phyloP scores from a whole-genome alignment of 2,113 vertebrate genomes.

The Syngnathus scovelli region DNA sequence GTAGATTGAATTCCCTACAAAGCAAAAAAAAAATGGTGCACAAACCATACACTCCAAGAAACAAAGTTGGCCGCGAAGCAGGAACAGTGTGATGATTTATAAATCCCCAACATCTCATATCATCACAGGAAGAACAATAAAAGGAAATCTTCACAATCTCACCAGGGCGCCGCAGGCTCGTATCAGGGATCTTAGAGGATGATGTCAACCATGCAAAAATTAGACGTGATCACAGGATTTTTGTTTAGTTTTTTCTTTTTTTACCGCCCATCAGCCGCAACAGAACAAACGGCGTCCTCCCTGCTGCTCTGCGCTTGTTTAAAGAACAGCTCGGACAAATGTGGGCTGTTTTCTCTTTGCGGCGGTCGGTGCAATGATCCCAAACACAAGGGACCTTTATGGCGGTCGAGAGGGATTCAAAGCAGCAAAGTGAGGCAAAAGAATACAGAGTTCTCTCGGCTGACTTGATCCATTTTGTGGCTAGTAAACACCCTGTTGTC shows the following conservation, averaged over 20 bases:
- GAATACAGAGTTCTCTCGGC: slow-evolving; percentile 50
- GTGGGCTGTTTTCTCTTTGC: slow-evolving; percentile 58
- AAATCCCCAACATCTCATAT: slow-evolving; percentile 27
- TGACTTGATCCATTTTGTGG: slow-evolving; percentile 45
- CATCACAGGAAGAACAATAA: slow-evolving; percentile 28
- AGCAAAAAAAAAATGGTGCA: slow-evolving; percentile 22
- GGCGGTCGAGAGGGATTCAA: slow-evolving; percentile 48
- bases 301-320: slow-evolving; percentile 38
- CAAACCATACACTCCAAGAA: slow-evolving; percentile 15
- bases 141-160: slow-evolving; percentile 31
- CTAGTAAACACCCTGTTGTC: slow-evolving; percentile 38
- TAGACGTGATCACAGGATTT: slow-evolving; percentile 29
- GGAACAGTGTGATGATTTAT: slow-evolving; percentile 46
- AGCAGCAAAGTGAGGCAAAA: slow-evolving; percentile 39
- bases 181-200: slow-evolving; percentile 9
- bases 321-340: slow-evolving; percentile 46
- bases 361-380: slow-evolving; percentile 53
- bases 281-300: slow-evolving; percentile 28
- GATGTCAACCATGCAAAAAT: slow-evolving; percentile 27
- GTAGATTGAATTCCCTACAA: slow-evolving; percentile 19
- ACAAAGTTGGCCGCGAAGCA: slow-evolving; percentile 35
- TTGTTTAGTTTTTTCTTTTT: neutral
- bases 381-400: slow-evolving; percentile 47
- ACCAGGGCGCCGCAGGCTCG: slow-evolving; percentile 4
- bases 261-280: slow-evolving; percentile 6